phyloP scores from a whole-genome alignment of 2,113 vertebrate species.

The Microtus ochrogaster region DNA sequence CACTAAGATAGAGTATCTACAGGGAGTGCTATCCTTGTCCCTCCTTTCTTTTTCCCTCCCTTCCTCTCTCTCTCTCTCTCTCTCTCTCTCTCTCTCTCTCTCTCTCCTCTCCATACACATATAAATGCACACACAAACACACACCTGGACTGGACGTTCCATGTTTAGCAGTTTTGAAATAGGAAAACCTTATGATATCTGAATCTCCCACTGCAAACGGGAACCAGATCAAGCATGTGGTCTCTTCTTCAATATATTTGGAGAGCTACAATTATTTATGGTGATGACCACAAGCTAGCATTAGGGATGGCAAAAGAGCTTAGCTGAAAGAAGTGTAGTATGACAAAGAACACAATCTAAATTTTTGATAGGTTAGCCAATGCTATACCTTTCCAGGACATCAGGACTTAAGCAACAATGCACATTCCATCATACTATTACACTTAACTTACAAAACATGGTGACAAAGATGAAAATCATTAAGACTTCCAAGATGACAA shows the following conservation, averaged over 20 bases:
- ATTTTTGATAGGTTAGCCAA: background rate
- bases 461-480: background rate
- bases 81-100: too few relatives aligned
- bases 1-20: background rate
- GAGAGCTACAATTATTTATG: background rate
- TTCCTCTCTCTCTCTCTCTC: too few relatives aligned
- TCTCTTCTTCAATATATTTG: background rate
- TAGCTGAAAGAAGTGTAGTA: background rate
- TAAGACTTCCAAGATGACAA: background rate
- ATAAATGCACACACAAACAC: background rate
- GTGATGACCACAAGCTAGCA: fast-evolving
- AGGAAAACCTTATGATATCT: too few relatives aligned
- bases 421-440: background rate
- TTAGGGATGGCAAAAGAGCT: background rate
- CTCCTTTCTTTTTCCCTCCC: too few relatives aligned
- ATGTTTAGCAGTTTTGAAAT: background rate
- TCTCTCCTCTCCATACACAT: background rate
- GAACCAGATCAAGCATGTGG: background rate
- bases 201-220: background rate
- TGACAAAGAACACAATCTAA: background rate
- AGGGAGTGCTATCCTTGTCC: background rate
- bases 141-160: fast-evolving
- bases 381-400: background rate
- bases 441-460: background rate
- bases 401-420: background rate